These are phyloP conservation scores for Sialis lutaria DNA, from an alignment of 2,888 invertebrate genomes.

Conservation along the genomic window DNA sequence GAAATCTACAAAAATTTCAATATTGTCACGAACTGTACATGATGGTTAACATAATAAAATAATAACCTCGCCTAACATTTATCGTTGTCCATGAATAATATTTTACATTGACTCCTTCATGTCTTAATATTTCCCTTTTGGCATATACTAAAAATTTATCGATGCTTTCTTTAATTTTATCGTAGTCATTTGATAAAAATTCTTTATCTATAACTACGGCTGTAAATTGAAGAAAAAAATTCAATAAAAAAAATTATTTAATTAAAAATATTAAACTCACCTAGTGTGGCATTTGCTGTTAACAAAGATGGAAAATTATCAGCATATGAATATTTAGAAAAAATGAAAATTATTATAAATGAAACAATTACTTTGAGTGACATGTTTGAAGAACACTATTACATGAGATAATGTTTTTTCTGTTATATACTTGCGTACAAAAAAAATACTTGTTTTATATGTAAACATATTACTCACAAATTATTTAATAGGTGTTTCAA, in stretches of 20 bases:
- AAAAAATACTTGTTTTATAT: too few species aligned
- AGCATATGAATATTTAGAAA: constrained; percentile 2
- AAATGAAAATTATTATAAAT: too few species aligned
- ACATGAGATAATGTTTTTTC: too few species aligned
- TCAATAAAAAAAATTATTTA: not conserved
- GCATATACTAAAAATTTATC: constrained; percentile 30
- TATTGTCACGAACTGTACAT: not conserved
- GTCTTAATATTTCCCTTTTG: constrained; percentile 43
- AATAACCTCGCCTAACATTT: constrained; percentile 49
- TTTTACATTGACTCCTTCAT: constrained; percentile 49
- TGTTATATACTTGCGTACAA: too few species aligned
- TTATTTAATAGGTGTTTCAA: too few species aligned
- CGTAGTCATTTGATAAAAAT: constrained; percentile 43
- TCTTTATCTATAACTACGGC: constrained; percentile 54
- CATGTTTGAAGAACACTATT: too few species aligned
- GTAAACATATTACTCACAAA: too few species aligned
- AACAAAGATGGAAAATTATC: constrained; percentile 57
- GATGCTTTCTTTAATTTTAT: constrained; percentile 40
- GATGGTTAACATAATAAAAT: not conserved
- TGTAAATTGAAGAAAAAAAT: constrained; percentile 18
- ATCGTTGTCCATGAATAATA: constrained; percentile 51
- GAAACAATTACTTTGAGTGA: too few species aligned
- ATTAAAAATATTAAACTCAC: constrained; percentile 24
- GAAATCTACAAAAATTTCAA: constrained; percentile 33
- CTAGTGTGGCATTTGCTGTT: constrained; percentile 55